These are phyloP conservation scores for Megastigmus dorsalis DNA, from an alignment of 2,888 invertebrate genomes.

Conservation along the genomic window DNA sequence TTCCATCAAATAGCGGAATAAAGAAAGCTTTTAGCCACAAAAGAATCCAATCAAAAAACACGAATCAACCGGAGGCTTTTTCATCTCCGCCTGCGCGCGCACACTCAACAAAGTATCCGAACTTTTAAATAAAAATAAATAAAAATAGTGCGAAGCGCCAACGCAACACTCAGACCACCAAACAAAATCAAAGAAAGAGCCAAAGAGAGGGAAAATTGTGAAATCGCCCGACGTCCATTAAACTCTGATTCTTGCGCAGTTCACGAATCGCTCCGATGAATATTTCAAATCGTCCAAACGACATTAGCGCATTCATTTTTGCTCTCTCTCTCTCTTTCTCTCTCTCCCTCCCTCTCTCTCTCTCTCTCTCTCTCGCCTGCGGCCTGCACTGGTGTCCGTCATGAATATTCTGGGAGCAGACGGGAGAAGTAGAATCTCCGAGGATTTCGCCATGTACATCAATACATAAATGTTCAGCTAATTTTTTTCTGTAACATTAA, in stretches of 20 bases:
- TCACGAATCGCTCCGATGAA: conserved; percentile 41
- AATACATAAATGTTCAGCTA: conserved; percentile 5
- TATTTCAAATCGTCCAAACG: conserved; percentile 49
- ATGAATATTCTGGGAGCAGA: conserved; percentile 46
- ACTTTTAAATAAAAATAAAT: conserved; percentile 4
- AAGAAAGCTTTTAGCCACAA: conserved; percentile 32
- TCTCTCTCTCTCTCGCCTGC: conserved; percentile 4
- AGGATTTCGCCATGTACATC: background rate
- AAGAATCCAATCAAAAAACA: conserved; percentile 43
- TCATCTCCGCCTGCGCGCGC: too few species aligned
- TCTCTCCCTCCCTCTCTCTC: conserved; percentile 8
- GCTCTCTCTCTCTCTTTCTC: background rate
- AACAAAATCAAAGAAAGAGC: conserved; percentile 38
- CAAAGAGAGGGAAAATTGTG: conserved; percentile 2
- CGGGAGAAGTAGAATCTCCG: background rate
- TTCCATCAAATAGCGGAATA: conserved; percentile 27
- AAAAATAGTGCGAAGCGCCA: too few species aligned
- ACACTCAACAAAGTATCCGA: too few species aligned
- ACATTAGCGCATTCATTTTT: conserved; percentile 41
- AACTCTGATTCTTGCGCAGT: conserved; percentile 2
- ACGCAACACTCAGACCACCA: background rate
- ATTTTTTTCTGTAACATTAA: conserved; percentile 43
- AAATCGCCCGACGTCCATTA: conserved; percentile 29
- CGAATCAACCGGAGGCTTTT: too few species aligned
- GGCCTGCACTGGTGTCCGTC: conserved; percentile 1